These are phyloP conservation scores for Mimas tiliae DNA, from an alignment of 2,888 invertebrate genomes.

Conservation along the genomic window DNA sequence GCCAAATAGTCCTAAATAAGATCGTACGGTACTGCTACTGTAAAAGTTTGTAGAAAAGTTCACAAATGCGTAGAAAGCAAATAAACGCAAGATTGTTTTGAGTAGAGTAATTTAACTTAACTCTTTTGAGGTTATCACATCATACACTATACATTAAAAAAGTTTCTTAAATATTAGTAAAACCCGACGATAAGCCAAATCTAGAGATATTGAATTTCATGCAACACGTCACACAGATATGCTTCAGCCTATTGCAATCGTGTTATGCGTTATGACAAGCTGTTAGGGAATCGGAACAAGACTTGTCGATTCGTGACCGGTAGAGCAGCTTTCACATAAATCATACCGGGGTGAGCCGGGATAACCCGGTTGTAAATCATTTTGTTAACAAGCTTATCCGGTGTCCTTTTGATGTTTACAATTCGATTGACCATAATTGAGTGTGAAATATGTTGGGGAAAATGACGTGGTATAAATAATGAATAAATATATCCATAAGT, in stretches of 20 bases:
- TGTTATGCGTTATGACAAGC: neutral
- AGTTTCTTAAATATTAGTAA: too few species aligned
- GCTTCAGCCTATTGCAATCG: neutral
- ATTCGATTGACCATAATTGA: neutral
- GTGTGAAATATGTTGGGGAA: neutral
- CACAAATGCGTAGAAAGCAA: too few species aligned
- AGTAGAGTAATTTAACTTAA: too few species aligned
- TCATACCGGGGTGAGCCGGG: neutral
- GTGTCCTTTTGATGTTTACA: neutral
- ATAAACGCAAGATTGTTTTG: too few species aligned
- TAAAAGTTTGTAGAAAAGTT: too few species aligned
- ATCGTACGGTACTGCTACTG: too few species aligned
- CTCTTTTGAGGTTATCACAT: too few species aligned
- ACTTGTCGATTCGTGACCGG: neutral
- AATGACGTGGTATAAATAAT: too few species aligned
- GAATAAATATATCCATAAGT: too few species aligned
- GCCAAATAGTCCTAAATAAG: too few species aligned
- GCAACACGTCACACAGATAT: neutral
- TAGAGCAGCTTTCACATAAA: slow-evolving; percentile 1
- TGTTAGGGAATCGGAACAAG: neutral
- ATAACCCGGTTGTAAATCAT: slow-evolving; percentile 2
- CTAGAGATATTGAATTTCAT: neutral
- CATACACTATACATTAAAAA: too few species aligned
- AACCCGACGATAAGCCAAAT: neutral
- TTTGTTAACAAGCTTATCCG: neutral